phyloP scores from a whole-genome alignment of 2,797 vertebrate species.

The Sciurus carolinensis region DNA sequence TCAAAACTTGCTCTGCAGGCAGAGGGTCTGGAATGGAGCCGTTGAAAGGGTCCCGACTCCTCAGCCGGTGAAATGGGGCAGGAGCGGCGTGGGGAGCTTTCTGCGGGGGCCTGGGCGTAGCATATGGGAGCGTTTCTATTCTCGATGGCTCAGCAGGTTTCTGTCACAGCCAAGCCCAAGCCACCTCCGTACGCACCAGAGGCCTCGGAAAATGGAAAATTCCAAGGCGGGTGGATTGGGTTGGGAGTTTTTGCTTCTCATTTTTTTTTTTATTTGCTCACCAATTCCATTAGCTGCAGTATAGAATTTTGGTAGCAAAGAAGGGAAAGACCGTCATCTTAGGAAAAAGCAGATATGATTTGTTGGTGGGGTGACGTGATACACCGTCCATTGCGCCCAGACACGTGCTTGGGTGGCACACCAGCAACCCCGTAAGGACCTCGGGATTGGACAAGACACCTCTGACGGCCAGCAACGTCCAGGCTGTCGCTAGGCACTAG shows the following conservation, averaged over 20 bases:
- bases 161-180: conserved; percentile 25
- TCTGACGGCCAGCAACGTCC: conserved; percentile 85
- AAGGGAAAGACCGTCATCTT: conserved; percentile 70
- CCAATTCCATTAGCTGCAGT: conserved; percentile 67
- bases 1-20: background rate
- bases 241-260: background rate
- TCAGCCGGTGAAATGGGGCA: background rate
- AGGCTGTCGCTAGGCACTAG: conserved; percentile 72
- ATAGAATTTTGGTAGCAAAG: conserved; percentile 52
- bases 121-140: conserved; percentile 64
- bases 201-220: conserved; percentile 76
- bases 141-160: conserved; percentile 71
- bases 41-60: background rate
- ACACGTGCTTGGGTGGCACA: conserved; percentile 81
- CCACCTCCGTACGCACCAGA: conserved; percentile 55
- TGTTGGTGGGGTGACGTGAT: conserved; percentile 20
- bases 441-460: conserved; percentile 84
- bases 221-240: conserved; percentile 65
- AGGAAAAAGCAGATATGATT: conserved; percentile 70
- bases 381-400: conserved; percentile 87
- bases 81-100: background rate
- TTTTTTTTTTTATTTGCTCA: conserved; percentile 62
- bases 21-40: background rate
- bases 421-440: conserved; percentile 81
- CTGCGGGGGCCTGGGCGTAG: background rate